phyloP scores from a whole-genome alignment of 23 tunicate genomes.

The Halocynthia aurantium region DNA sequence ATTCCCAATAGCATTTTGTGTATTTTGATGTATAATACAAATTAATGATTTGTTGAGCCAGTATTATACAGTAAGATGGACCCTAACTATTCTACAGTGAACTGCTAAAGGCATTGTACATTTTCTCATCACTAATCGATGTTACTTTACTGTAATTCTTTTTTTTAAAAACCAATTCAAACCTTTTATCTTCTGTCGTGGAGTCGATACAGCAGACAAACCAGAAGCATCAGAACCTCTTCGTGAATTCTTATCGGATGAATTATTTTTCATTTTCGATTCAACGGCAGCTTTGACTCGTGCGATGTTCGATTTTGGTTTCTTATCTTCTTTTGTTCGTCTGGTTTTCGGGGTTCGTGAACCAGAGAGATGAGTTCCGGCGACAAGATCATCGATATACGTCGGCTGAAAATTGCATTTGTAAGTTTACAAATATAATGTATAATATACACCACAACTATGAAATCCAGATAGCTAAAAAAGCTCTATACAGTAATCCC shows the following conservation, averaged over 20 bases:
- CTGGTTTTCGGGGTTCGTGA: slow-evolving; percentile 19
- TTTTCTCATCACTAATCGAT: neutral
- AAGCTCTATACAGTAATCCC: too few species aligned
- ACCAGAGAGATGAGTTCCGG: slow-evolving; percentile 24
- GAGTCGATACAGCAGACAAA: slow-evolving; percentile 14
- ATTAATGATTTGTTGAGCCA: too few species aligned
- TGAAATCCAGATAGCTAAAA: too few species aligned
- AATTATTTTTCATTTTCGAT: slow-evolving; percentile 9
- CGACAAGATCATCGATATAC: slow-evolving; percentile 16
- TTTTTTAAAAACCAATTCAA: neutral
- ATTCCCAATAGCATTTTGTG: too few species aligned
- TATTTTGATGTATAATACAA: too few species aligned
- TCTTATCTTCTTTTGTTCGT: slow-evolving; percentile 16
- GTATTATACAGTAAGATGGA: too few species aligned
- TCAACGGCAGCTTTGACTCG: slow-evolving; percentile 22
- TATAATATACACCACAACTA: too few species aligned
- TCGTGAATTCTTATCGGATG: neutral
- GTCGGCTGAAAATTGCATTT: slow-evolving; percentile 5
- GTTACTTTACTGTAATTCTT: neutral
- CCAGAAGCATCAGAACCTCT: slow-evolving; percentile 23
- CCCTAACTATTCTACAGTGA: too few species aligned
- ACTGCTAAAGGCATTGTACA: too few species aligned
- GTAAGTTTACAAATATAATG: too few species aligned
- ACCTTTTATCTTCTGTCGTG: neutral
- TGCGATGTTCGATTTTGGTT: slow-evolving; percentile 13